Evolutionary conservation across 2,797 vertebrate genomes (phyloP).

Genomic region (Tympanoctomys barrerae): DNA sequence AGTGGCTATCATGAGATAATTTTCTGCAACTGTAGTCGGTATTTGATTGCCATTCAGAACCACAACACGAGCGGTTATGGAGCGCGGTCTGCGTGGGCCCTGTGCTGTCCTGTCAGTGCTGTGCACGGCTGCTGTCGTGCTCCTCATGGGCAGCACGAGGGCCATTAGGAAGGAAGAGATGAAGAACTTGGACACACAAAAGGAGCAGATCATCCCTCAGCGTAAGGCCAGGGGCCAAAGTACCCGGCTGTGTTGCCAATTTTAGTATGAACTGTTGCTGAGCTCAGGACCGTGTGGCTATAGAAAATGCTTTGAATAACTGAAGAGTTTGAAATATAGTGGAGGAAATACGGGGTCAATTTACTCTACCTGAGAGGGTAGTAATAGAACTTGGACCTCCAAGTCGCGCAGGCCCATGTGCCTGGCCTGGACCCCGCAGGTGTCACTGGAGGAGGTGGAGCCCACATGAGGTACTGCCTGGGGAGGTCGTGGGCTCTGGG

Average conservation of each 20-base stretch:
- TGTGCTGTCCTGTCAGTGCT: neutral
- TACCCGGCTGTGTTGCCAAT: neutral
- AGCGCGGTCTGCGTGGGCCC: neutral
- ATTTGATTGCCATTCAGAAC: slow-evolving; percentile 36
- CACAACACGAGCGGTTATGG: neutral
- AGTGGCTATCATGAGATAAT: slow-evolving; percentile 14
- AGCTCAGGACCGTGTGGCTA: neutral
- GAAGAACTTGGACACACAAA: neutral
- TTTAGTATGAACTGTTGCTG: slow-evolving; percentile 10
- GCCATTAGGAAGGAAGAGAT: neutral
- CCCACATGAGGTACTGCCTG: neutral
- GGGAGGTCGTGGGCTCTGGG: neutral
- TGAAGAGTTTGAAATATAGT: slow-evolving; percentile 55
- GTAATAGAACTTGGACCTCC: neutral
- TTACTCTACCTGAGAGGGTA: neutral
- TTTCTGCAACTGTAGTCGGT: slow-evolving; percentile 50
- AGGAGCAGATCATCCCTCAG: neutral
- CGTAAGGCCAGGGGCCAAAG: neutral
- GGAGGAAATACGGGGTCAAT: neutral
- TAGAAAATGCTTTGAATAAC: slow-evolving; percentile 11
- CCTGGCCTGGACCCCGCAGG: neutral
- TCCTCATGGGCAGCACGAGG: neutral
- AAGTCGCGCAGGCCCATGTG: neutral
- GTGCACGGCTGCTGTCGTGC: neutral
- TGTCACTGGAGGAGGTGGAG: neutral